Evolutionary conservation across 1,140 invertebrate genomes (phyloP).

Genomic region (Holotrichia oblita): DNA sequence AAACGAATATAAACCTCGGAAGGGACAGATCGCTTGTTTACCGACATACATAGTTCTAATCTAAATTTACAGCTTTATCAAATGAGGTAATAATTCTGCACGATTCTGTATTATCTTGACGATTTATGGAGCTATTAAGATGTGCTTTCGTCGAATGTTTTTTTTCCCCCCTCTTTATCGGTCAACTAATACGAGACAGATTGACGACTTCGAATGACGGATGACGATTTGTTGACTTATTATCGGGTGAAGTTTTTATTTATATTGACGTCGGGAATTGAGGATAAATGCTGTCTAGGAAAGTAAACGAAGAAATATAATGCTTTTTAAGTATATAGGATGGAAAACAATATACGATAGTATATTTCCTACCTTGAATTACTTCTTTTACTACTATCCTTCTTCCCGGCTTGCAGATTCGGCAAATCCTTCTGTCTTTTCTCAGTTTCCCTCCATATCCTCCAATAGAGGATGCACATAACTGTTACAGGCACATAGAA

Average conservation of each 20-base stretch:
- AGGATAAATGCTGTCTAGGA: not conserved
- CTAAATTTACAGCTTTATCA: no score
- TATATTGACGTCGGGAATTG: not conserved
- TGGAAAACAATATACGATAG: not conserved
- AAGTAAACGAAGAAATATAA: not conserved
- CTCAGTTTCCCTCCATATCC: conserved; percentile 97
- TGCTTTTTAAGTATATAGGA: not conserved
- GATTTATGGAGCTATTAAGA: no score
- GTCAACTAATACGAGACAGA: not conserved
- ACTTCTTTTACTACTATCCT: conserved; percentile 88
- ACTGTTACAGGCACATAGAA: conserved; percentile 98
- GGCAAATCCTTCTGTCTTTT: conserved; percentile 96
- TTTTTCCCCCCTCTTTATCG: no score
- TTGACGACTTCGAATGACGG: not conserved
- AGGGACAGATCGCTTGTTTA: no score
- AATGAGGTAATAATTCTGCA: no score
- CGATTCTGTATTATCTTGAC: no score
- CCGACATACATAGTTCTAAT: no score
- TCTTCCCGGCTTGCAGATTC: conserved; percentile 91
- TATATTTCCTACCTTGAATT: conserved; percentile 90
- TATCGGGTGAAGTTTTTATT: not conserved
- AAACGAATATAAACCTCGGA: no score
- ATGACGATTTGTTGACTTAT: not conserved
- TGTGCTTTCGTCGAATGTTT: no score
- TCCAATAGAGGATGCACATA: conserved; percentile 91